Evolutionary conservation across 2,113 vertebrate species (phyloP), one percentile per base, ranked within the genome.

Genomic region (Tychaedon coryphoeus): DNA sequence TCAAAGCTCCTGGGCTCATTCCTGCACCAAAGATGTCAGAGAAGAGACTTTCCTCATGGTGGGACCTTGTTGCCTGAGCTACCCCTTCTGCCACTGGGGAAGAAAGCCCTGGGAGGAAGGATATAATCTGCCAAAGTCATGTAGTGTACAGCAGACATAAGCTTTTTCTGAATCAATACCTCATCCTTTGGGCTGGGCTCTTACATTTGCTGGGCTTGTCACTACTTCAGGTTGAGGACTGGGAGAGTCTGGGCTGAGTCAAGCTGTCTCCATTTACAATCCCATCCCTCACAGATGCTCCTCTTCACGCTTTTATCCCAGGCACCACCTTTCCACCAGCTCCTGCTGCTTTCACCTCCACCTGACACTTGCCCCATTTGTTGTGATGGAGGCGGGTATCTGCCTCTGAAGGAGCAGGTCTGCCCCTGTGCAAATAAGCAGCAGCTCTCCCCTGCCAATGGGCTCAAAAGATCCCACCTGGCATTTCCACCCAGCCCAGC

Each of bases 111-210:
- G 8, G 2, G 36, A 82, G 22, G 13, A 78, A 85, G n/a, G 18
- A 18, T 61, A 12, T 13, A 69, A 53, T 14, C 24, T 90, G 18
- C 26, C 34, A 79, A 57, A 62, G 34, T 3, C 31, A 61, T 26
- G 15, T n/a, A 53, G 18, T 14, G 10, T 51, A 34, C 19, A 17
- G n/a, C 29, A 66, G 43, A 69, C 1, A 0, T 3, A 56, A 42
- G 5, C 4, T 10, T 75, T 42, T 86, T 61, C 62, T 73, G 50
- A 82, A 24, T 12, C 8, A 40, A 20, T 36, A 31, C 2, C 4
- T 28, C 0, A 0, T 47, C 33, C 22, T 45, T 91, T 64, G 14
- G 13, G 3, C 20, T 47, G 29, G 42, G 18, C 3, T 70, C 9
- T 72, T 69, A 12, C 20, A 13, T 69, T 83, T 92, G 8, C 34